phyloP scores from a whole-genome alignment of 2,888 invertebrate species.

The Fragum sueziense region DNA sequence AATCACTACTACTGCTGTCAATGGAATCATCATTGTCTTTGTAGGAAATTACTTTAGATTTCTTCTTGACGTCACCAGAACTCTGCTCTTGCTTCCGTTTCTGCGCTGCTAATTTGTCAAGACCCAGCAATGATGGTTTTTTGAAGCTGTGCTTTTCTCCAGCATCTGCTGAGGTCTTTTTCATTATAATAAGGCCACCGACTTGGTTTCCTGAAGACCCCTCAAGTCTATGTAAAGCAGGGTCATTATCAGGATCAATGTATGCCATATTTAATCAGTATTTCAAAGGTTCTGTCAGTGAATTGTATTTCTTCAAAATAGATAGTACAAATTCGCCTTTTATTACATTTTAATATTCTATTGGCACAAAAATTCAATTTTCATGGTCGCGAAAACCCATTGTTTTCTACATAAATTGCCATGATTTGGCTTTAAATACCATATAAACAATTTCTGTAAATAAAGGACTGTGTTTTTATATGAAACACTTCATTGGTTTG shows the following conservation, averaged over 20 bases:
- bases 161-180: constrained; percentile 72
- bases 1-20: constrained; percentile 48
- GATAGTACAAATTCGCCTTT: no score
- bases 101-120: constrained; percentile 82
- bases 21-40: constrained; percentile 68
- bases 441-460: no score
- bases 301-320: no score
- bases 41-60: constrained; percentile 77
- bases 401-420: no score
- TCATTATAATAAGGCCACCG: constrained; percentile 81
- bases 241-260: constrained; percentile 71
- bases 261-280: constrained; percentile 61
- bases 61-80: constrained; percentile 61
- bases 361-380: no score
- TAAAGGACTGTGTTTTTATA: no score
- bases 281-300: no score
- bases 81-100: constrained; percentile 75
- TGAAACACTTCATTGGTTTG: no score
- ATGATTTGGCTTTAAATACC: no score
- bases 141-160: constrained; percentile 68
- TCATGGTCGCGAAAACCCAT: not conserved
- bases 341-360: no score
- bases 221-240: constrained; percentile 78
- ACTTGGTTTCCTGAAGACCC: constrained; percentile 76
- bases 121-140: constrained; percentile 81